Base-by-base conservation (phyloP, 2,888 invertebrate species). In the Dioctria linearis region DNA sequence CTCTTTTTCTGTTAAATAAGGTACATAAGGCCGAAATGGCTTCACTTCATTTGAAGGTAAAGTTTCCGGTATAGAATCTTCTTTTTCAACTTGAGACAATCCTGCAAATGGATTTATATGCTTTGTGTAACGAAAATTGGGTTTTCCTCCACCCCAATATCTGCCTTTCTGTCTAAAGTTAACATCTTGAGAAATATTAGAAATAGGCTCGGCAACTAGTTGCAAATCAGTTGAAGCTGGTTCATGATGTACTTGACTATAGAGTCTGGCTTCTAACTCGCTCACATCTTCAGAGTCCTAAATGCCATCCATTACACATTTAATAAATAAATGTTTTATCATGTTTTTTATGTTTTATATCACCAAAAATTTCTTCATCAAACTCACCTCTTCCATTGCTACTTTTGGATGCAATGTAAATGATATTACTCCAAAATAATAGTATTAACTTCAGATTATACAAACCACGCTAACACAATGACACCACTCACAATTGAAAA, bases 201-300 rank as follows among this genome's bases (percentile, higher is more conserved):
- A 54, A n/a, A 42, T n/a, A 25, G 9, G 25, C 57, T 4, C 37
- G 5, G 39, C 39, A 5, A 54, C 5, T 39, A 11, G 11, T 40
- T 8, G 13, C 8, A 40, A 40, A 3, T 65, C 65, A 0, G n/a
- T 11, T 40, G 78, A 82, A 59, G 80, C 78, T 3, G 84, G 67
- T 78, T 86, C 86, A 84, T 89, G 88, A 82, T 88, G 88, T 76
- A 88, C 85, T 80, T 87, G 86, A n/a, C 85, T 86, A 82, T 89
- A 89, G 3, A 89, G 85, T 82, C 86, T 86, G 61, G 87, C 85
- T 81, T 89, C 89, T 79, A 89, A 80, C 69, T 89, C 89, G 81
- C 86, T 86, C 8, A 87, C 81, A 81, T 86, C 86, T 65, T 88
- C 88, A 25, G 79, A 79, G 81, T 84, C 46, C 46, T 46, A 46